phyloP scores from a whole-genome alignment of 35 echinoderm and acorn worm species.

The Chiridota heheva region DNA sequence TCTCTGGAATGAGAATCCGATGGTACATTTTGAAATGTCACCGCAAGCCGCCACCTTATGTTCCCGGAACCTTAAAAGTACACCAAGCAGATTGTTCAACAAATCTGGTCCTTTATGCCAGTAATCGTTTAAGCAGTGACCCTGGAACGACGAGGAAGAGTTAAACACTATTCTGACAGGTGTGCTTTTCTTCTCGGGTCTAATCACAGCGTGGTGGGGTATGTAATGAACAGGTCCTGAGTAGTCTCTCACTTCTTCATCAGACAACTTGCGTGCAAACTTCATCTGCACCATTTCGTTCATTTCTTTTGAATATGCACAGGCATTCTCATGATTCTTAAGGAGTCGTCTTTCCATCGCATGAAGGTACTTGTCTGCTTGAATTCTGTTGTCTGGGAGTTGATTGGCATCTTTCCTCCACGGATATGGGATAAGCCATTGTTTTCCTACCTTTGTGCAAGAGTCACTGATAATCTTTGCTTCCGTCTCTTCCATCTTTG shows the following conservation, averaged over 20 bases:
- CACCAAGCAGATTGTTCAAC: slow-evolving; percentile 61
- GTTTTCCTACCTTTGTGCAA: slow-evolving; percentile 52
- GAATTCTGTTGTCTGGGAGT: slow-evolving; percentile 62
- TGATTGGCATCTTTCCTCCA: slow-evolving; percentile 64
- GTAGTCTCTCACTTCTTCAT: slow-evolving; percentile 36
- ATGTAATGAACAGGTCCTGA: slow-evolving; percentile 66
- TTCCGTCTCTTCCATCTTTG: slow-evolving; percentile 29
- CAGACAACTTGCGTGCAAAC: slow-evolving; percentile 74
- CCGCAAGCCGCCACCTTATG: slow-evolving; percentile 38
- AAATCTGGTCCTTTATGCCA: slow-evolving; percentile 71
- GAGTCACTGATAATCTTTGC: slow-evolving; percentile 50
- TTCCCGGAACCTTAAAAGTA: slow-evolving; percentile 59
- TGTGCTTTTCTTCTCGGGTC: slow-evolving; percentile 72
- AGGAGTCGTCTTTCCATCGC: slow-evolving; percentile 48
- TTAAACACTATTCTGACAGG: slow-evolving; percentile 72
- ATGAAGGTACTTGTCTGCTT: slow-evolving; percentile 61
- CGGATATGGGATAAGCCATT: slow-evolving; percentile 73
- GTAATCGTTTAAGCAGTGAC: slow-evolving; percentile 68
- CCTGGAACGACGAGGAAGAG: slow-evolving; percentile 49
- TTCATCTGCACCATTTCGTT: slow-evolving; percentile 70
- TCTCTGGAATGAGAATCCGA: slow-evolving; percentile 52
- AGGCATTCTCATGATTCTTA: slow-evolving; percentile 56
- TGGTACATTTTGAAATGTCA: slow-evolving; percentile 88
- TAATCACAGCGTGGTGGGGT: slow-evolving; percentile 55
- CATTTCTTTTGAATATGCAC: slow-evolving; percentile 48